Conservation (phyloP, 2,797 vertebrate genomes). For the Peromyscus eremicus region DNA sequence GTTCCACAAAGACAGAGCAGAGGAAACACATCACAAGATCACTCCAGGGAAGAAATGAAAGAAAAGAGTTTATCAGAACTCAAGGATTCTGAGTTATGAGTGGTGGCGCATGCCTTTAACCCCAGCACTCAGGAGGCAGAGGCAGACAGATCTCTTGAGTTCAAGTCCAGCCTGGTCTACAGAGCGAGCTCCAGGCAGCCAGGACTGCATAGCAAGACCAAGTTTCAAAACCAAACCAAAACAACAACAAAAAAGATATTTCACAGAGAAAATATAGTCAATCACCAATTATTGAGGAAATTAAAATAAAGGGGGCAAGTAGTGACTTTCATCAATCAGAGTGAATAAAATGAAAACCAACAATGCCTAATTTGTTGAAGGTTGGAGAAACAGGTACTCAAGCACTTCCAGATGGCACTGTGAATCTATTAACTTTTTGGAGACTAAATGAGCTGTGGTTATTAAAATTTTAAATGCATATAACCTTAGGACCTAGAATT, state of each 20-base stretch:
- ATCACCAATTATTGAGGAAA: neutral
- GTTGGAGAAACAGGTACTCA: neutral
- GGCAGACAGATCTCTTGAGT: neutral
- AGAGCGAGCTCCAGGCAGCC: neutral
- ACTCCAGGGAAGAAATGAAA: neutral
- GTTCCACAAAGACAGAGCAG: neutral
- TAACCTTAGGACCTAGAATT: neutral
- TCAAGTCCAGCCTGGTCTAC: neutral
- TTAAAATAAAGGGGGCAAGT: constrained; percentile 44
- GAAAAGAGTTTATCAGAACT: neutral
- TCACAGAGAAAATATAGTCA: neutral
- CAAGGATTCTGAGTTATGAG: neutral
- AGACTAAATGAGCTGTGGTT: neutral
- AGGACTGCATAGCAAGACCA: neutral
- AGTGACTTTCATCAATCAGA: neutral
- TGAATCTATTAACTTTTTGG: neutral
- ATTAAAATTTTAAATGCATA: constrained; percentile 29
- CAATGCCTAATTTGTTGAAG: neutral
- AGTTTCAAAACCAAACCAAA: neutral
- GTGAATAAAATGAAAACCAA: constrained; percentile 44
- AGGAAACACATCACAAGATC: constrained; percentile 30
- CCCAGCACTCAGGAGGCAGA: neutral
- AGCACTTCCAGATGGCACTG: neutral
- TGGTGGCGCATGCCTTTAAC: neutral
- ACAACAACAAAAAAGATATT: neutral